Conservation (phyloP, 2,888 invertebrate species). For the Cephus rjabovi region DNA sequence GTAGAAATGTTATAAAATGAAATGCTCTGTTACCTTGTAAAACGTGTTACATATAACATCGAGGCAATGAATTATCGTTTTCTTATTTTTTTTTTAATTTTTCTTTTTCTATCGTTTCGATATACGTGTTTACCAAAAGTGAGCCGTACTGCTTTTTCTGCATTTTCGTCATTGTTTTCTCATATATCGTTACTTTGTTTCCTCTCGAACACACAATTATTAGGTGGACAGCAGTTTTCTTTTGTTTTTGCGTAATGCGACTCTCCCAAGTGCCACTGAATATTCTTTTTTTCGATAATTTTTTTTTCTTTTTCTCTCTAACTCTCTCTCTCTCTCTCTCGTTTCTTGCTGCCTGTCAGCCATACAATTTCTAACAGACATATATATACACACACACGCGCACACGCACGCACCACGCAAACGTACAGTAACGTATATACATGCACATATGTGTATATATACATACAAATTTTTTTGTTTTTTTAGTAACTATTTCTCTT, state of each 20-base stretch:
- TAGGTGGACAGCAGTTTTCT: slow-evolving; percentile 22
- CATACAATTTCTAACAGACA: slow-evolving; percentile 40
- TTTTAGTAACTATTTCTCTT: slow-evolving; percentile 30
- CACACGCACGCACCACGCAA: slow-evolving; percentile 26
- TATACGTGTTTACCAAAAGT: slow-evolving; percentile 30
- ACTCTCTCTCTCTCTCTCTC: slow-evolving; percentile 12
- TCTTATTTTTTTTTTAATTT: slow-evolving; percentile 12
- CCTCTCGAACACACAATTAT: slow-evolving; percentile 29
- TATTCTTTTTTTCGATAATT: slow-evolving; percentile 13
- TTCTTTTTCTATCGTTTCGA: background rate
- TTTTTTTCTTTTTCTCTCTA: slow-evolving; percentile 18
- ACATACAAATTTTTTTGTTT: slow-evolving; percentile 21
- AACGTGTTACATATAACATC: slow-evolving; percentile 53
- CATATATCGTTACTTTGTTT: slow-evolving; percentile 20
- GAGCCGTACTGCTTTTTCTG: slow-evolving; percentile 41
- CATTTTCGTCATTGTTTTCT: slow-evolving; percentile 16
- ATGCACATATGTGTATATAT: slow-evolving; percentile 28
- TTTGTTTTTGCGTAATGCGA: slow-evolving; percentile 10
- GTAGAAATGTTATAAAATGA: slow-evolving; percentile 50
- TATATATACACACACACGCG: slow-evolving; percentile 26
- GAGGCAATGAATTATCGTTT: slow-evolving; percentile 42
- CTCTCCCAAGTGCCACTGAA: slow-evolving; percentile 6
- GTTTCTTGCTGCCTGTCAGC: background rate
- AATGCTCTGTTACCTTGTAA: slow-evolving; percentile 52
- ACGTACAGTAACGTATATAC: slow-evolving; percentile 25